phyloP scores from a whole-genome alignment of 2,888 invertebrate genomes.

The Melieria omissa region DNA sequence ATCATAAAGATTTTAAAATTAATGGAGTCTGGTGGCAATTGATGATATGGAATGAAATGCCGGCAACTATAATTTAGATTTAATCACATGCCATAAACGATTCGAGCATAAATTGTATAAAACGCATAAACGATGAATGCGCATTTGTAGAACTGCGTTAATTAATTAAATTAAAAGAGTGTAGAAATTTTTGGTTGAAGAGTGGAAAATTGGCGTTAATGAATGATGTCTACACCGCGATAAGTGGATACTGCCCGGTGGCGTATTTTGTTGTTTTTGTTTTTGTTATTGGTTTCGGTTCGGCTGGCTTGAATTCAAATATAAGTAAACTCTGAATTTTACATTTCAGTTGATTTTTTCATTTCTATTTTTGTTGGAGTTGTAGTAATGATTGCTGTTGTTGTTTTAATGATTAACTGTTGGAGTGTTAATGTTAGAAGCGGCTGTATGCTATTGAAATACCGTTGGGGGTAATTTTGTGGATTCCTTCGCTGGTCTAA shows the following conservation, averaged over 20 bases:
- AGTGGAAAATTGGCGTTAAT: slow-evolving; percentile 20
- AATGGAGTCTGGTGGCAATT: neutral
- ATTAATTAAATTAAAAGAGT: slow-evolving; percentile 19
- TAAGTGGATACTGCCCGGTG: slow-evolving; percentile 24
- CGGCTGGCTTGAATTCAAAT: neutral
- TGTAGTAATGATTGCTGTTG: too few species aligned
- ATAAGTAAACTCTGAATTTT: neutral
- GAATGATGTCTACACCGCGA: neutral
- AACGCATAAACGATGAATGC: neutral
- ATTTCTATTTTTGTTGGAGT: too few species aligned
- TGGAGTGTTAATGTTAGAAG: too few species aligned
- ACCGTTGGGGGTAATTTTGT: too few species aligned
- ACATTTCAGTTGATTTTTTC: too few species aligned
- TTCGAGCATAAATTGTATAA: neutral
- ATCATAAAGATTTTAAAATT: neutral
- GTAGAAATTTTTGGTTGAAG: neutral
- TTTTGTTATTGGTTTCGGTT: neutral
- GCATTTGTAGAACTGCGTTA: slow-evolving; percentile 1
- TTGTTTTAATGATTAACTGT: too few species aligned
- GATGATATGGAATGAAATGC: slow-evolving; percentile 6
- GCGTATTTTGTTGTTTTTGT: neutral
- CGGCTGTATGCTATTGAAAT: too few species aligned
- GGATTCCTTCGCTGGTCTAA: too few species aligned
- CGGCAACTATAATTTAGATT: slow-evolving; percentile 20
- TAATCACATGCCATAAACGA: slow-evolving; percentile 12